Conservation (phyloP, 2,797 vertebrate genomes). For the Loriculus beryllinus region DNA sequence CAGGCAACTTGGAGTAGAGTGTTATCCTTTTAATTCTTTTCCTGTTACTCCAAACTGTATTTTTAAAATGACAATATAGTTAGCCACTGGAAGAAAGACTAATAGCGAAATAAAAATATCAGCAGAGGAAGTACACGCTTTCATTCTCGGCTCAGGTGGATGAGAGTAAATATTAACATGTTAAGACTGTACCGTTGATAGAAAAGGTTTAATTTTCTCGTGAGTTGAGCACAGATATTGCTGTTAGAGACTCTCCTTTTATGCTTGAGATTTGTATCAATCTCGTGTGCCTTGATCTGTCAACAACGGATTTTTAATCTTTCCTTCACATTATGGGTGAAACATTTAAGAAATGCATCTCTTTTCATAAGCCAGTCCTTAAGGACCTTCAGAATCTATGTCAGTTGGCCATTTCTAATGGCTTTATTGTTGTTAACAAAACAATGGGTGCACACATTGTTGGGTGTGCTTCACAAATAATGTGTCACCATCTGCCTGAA, state of each 20-base stretch:
- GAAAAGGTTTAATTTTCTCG: background rate
- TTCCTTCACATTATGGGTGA: background rate
- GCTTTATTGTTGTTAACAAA: background rate
- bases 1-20: conserved; percentile 71
- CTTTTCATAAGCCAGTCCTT: background rate
- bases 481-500: background rate
- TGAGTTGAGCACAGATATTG: background rate
- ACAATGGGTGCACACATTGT: background rate
- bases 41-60: conserved; percentile 11
- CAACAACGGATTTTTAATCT: background rate
- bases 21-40: conserved; percentile 62
- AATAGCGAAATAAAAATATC: background rate
- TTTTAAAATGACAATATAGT: conserved; percentile 42
- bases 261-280: background rate
- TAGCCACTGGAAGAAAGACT: conserved; percentile 43
- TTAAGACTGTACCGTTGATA: background rate
- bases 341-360: background rate
- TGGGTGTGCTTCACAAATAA: background rate
- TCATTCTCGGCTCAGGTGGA: background rate
- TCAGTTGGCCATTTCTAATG: background rate
- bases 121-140: background rate
- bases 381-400: background rate
- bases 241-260: background rate
- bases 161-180: background rate
- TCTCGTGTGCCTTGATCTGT: background rate